Evolutionary conservation across 2,888 invertebrate species (phyloP), one percentile per base, ranked within the genome.

Genomic region (Amphimallon solstitiale): DNA sequence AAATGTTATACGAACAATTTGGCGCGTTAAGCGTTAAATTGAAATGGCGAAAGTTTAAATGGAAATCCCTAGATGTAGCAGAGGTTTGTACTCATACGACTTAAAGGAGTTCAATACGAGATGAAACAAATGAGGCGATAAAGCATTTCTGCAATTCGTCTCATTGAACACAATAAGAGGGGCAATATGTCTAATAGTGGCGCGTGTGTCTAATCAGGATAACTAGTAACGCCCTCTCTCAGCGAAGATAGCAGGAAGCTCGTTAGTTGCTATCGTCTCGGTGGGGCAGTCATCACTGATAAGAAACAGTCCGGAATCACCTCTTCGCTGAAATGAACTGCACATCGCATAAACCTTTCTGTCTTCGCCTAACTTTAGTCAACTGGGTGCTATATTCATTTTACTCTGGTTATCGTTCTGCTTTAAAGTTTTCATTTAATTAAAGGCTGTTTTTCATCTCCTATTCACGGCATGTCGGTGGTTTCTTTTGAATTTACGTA

Each of bases 211-310:
- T 73, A 73, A 73, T 73, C 73, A 72, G 70, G 65, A 61, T 66
- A 71, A 70, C 70, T 67, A 65, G 52, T 34, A 64, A 51, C 59
- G 65, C 69, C 68, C 69, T 67, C 70, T 68, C 68, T 63, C 68
- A 51, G 56, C 56, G 29, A 63, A 74, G 75, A 76, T 75, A 74
- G 74, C 72, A 73, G 77, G 74, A 73, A 76, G 76, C 76, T 77
- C 77, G 78, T 78, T 78, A 77, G 74, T 72, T 71, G 72, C 75
- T 78, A 78, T 78, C 78, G 77, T 72, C 76, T 77, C 77, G 70
- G 67, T 67, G 77, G 77, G 78, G 75, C 76, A 78, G 77, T 78
- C 76, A 77, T 75, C 77, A 72, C 73, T 74, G 78, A 78, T 78
- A 78, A 77, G 72, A 52, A 52, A 46, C 43, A 63, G 40, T 52